Conservation (phyloP, 1,140 invertebrate genomes). For the Spodoptera frugiperda region DNA sequence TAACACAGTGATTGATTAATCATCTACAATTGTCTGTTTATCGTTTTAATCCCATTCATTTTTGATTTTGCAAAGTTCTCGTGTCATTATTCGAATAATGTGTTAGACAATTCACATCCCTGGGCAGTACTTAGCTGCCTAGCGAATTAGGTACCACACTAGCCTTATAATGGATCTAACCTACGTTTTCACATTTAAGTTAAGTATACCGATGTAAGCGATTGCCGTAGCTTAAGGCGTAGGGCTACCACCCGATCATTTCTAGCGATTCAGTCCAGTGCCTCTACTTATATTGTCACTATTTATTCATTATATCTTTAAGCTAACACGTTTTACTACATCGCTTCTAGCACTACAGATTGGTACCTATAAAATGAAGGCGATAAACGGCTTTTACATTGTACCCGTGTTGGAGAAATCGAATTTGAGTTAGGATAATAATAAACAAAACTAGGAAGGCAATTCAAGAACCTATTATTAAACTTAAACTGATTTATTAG, state of each 20-base stretch:
- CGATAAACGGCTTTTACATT: conserved; percentile 41
- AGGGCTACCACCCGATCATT: conserved; percentile 29
- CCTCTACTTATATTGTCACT: conserved; percentile 29
- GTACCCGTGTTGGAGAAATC: conserved; percentile 8
- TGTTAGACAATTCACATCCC: too few species aligned
- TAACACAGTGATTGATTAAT: neutral
- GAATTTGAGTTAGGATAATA: neutral
- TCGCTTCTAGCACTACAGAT: conserved; percentile 22
- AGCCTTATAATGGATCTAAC: neutral
- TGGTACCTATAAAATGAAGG: conserved; percentile 37
- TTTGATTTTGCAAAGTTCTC: too few species aligned
- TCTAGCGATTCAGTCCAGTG: conserved; percentile 28
- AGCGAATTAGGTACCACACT: neutral
- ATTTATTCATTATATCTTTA: conserved; percentile 43
- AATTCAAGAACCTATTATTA: too few species aligned
- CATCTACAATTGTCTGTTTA: neutral
- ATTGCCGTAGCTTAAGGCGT: conserved; percentile 8
- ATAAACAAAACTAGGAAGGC: too few species aligned
- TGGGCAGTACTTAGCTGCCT: neutral
- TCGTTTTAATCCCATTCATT: too few species aligned
- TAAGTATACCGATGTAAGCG: conserved; percentile 22
- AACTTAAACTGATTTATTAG: too few species aligned
- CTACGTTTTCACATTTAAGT: neutral
- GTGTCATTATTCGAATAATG: too few species aligned
- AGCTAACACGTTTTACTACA: conserved; percentile 35